These are phyloP conservation scores for Cryptus armator DNA, from an alignment of 2,888 invertebrate genomes.

Conservation along the genomic window DNA sequence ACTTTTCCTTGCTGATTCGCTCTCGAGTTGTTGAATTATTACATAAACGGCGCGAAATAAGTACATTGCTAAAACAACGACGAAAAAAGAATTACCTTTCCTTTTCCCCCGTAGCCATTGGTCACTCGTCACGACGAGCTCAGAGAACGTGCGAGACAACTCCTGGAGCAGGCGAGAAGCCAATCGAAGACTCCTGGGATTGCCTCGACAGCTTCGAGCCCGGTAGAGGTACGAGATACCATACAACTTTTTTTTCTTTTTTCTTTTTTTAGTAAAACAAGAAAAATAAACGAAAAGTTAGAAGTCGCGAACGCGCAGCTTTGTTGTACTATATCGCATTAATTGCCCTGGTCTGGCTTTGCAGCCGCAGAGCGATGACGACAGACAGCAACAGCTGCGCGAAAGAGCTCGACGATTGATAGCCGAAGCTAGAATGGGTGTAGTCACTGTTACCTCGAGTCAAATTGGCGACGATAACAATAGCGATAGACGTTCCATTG, in stretches of 20 bases:
- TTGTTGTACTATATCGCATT: constrained; percentile 38
- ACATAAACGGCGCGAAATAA: constrained; percentile 1
- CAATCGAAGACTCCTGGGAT: constrained; percentile 84
- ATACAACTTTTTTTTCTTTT: constrained; percentile 50
- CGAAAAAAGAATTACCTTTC: constrained; percentile 29
- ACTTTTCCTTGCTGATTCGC: constrained; percentile 17
- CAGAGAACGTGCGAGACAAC: constrained; percentile 93
- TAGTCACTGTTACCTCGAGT: constrained; percentile 83
- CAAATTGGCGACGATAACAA: constrained; percentile 83
- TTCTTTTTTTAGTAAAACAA: background rate
- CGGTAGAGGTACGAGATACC: constrained; percentile 85
- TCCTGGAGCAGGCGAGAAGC: constrained; percentile 92
- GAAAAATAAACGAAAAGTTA: background rate
- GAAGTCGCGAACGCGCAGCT: constrained; percentile 16
- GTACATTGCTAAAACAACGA: constrained; percentile 2
- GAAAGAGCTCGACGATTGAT: constrained; percentile 96
- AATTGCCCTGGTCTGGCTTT: constrained; percentile 57
- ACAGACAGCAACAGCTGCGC: constrained; percentile 93
- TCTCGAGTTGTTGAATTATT: constrained; percentile 9
- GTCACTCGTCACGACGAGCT: constrained; percentile 93
- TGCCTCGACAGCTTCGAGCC: constrained; percentile 86
- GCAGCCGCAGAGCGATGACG: constrained; percentile 90
- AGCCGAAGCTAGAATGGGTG: constrained; percentile 92
- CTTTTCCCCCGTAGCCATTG: constrained; percentile 87
- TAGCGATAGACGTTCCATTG: constrained; percentile 81